Evolutionary conservation across 2,888 invertebrate species (phyloP).

Genomic region (Rotaria macrura): DNA sequence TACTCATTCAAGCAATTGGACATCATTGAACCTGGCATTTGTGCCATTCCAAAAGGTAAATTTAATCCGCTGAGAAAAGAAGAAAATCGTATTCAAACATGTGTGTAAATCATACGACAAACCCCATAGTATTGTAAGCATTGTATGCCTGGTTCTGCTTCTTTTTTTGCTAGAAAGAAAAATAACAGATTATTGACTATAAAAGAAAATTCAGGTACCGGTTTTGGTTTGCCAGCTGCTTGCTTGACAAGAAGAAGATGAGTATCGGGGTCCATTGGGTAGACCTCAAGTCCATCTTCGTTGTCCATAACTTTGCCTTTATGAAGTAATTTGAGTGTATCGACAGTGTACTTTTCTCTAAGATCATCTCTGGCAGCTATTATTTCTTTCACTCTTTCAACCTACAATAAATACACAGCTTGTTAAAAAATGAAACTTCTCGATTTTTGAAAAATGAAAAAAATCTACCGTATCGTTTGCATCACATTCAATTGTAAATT

Average conservation of each 20-base stretch:
- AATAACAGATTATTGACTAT: not conserved
- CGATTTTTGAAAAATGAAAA: not conserved
- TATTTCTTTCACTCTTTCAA: not conserved
- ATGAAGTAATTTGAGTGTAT: not conserved
- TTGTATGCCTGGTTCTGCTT: not conserved
- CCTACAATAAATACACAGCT: not conserved
- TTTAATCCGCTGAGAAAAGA: not conserved
- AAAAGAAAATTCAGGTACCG: not conserved
- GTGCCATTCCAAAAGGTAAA: not conserved
- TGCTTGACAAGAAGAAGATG: slow-evolving; percentile 6
- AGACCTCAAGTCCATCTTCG: not conserved
- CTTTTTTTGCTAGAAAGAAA: not conserved
- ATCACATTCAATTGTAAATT: not conserved
- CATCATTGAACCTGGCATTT: not conserved
- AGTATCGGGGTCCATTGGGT: not conserved
- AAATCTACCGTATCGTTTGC: not conserved
- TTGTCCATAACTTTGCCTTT: not conserved
- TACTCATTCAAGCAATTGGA: not conserved
- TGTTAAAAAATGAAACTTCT: too few species aligned
- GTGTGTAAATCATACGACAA: not conserved
- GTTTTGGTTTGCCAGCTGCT: not conserved
- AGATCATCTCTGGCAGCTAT: not conserved
- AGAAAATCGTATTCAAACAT: too few species aligned
- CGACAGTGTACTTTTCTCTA: not conserved
- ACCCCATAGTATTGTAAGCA: not conserved